These are phyloP conservation scores for Myodes glareolus DNA, from an alignment of 2,113 vertebrate genomes.

Conservation along the genomic window DNA sequence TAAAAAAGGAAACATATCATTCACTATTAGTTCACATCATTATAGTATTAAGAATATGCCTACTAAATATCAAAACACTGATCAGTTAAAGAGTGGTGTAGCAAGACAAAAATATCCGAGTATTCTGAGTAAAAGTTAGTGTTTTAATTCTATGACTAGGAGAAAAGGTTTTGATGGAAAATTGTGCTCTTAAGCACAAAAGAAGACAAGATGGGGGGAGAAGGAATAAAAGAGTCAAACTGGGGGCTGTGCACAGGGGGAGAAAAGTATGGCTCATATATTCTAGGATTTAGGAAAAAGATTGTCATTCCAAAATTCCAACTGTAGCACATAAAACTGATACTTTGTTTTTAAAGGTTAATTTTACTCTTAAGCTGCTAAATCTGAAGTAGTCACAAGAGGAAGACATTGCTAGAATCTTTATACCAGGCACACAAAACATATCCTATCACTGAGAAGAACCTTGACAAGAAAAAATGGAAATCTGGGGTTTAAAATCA, in stretches of 20 bases:
- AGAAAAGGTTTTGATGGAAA: neutral
- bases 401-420: neutral
- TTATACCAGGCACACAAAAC: neutral
- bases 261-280: neutral
- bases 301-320: neutral
- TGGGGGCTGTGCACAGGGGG: neutral
- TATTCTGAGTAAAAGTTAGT: neutral
- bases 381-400: neutral
- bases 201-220: neutral
- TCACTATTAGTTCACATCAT: neutral
- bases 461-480: neutral
- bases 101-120: neutral
- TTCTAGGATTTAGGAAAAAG: neutral
- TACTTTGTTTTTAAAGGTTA: neutral
- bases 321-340: neutral
- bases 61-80: conserved; percentile 4
- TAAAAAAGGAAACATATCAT: neutral
- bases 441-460: neutral
- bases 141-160: neutral
- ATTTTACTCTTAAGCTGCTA: conserved; percentile 22
- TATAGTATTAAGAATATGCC: conserved; percentile 15
- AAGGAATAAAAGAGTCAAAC: fast-evolving
- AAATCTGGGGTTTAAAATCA: conserved; percentile 22
- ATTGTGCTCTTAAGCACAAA: neutral
- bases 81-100: neutral